Percentiles rank a stretch among this genome's conserved stretches.
Conservation (phyloP, 2,113 vertebrate genomes). For the Burhinus oedicnemus region DNA sequence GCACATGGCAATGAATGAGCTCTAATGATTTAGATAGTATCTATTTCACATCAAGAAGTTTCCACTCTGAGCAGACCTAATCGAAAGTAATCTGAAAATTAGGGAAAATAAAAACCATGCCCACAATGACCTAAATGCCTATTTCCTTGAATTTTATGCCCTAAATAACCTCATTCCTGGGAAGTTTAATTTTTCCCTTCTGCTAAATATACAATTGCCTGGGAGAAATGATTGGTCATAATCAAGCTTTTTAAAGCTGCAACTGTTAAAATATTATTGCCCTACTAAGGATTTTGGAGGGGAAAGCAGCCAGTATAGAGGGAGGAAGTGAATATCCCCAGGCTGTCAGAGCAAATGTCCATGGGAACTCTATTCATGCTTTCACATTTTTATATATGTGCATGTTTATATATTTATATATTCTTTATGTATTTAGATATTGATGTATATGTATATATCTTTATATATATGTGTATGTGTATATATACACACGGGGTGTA, state of each 20-base stretch:
- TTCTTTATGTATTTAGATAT: background rate
- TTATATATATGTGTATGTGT: too few species aligned
- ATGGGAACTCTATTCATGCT: background rate
- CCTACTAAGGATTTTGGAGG: conserved; percentile 22
- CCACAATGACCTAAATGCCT: conserved; percentile 78
- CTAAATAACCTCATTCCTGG: conserved; percentile 74
- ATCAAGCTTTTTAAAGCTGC: conserved; percentile 55
- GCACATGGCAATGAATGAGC: conserved; percentile 88
- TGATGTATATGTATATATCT: background rate
- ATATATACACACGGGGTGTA: background rate
- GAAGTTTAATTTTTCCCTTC: conserved; percentile 74
- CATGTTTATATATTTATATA: background rate
- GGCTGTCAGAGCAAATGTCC: background rate
- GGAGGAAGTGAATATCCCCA: background rate
- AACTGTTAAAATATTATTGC: conserved; percentile 70
- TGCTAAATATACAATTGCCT: conserved; percentile 67
- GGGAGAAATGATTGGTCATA: conserved; percentile 65
- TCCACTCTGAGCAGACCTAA: conserved; percentile 79
- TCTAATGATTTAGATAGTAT: conserved; percentile 98
- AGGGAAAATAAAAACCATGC: conserved; percentile 87
- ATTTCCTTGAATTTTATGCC: conserved; percentile 81
- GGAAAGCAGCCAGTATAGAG: background rate
- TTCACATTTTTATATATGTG: background rate
- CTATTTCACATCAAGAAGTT: conserved; percentile 92
- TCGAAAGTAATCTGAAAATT: conserved; percentile 88